phyloP scores from a whole-genome alignment of 2,888 invertebrate species.

The Calliopum simillimum region DNA sequence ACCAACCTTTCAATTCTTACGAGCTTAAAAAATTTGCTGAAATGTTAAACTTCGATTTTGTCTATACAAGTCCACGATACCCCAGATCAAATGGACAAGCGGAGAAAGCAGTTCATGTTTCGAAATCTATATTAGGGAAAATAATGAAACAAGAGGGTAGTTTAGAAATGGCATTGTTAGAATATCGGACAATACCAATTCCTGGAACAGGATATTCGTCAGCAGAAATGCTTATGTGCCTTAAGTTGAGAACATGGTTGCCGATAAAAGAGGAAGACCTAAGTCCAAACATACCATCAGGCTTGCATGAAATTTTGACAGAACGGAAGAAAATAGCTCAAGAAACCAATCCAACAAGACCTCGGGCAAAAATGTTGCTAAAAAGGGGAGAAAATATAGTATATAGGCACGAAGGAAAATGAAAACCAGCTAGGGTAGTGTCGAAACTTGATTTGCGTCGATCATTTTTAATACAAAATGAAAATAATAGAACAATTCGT shows the following conservation, averaged over 20 bases:
- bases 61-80: slow-evolving; percentile 32
- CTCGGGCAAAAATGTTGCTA: background rate
- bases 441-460: slow-evolving; percentile 24
- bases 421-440: slow-evolving; percentile 32
- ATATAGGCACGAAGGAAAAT: slow-evolving; percentile 25
- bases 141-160: slow-evolving; percentile 14
- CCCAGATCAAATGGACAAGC: slow-evolving; percentile 30
- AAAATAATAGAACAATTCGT: slow-evolving; percentile 30
- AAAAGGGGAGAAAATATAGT: background rate
- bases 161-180: slow-evolving; percentile 34
- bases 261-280: slow-evolving; percentile 35
- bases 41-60: slow-evolving; percentile 34
- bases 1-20: slow-evolving; percentile 34
- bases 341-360: background rate
- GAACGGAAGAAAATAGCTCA: slow-evolving; percentile 3
- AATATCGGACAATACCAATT: slow-evolving; percentile 35
- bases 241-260: slow-evolving; percentile 27
- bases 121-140: slow-evolving; percentile 32
- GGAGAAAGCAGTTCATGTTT: slow-evolving; percentile 35
- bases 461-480: slow-evolving; percentile 30
- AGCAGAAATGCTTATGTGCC: slow-evolving; percentile 37
- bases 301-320: slow-evolving; percentile 18
- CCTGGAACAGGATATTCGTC: slow-evolving; percentile 32
- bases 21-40: slow-evolving; percentile 31
- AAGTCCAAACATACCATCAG: slow-evolving; percentile 14